Evolutionary conservation across 2,797 vertebrate species (phyloP).

Genomic region (Psittacula derbiana): DNA sequence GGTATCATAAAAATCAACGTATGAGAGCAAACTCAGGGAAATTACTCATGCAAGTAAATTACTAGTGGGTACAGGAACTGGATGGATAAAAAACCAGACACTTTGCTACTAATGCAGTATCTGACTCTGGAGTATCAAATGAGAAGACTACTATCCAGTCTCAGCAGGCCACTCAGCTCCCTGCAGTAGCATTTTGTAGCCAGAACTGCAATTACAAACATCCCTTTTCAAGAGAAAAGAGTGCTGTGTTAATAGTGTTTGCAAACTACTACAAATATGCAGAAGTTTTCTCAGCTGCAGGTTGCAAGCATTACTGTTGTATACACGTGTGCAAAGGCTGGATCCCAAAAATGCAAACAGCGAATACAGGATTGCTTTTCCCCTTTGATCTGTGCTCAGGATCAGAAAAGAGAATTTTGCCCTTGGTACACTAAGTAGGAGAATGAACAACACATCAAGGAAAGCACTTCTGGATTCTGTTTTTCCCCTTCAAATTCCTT

Average conservation of each 20-base stretch:
- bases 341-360: not conserved
- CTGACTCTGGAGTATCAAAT: not conserved
- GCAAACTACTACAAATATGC: not conserved
- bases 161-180: not conserved
- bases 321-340: not conserved
- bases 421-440: not conserved
- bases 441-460: slow-evolving; percentile 8
- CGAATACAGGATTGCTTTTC: not conserved
- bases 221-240: not conserved
- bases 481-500: not conserved
- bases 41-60: not conserved
- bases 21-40: not conserved
- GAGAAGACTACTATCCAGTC: not conserved
- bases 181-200: not conserved
- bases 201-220: not conserved
- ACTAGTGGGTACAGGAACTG: not conserved
- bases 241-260: not conserved
- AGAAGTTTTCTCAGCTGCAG: not conserved
- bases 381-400: not conserved
- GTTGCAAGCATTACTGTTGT: not conserved
- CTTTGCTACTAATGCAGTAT: not conserved
- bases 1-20: not conserved
- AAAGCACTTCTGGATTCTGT: not conserved
- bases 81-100: not conserved
- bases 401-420: not conserved